Base-by-base conservation (phyloP, 2,888 invertebrate species). In the Perithous albicinctus region DNA sequence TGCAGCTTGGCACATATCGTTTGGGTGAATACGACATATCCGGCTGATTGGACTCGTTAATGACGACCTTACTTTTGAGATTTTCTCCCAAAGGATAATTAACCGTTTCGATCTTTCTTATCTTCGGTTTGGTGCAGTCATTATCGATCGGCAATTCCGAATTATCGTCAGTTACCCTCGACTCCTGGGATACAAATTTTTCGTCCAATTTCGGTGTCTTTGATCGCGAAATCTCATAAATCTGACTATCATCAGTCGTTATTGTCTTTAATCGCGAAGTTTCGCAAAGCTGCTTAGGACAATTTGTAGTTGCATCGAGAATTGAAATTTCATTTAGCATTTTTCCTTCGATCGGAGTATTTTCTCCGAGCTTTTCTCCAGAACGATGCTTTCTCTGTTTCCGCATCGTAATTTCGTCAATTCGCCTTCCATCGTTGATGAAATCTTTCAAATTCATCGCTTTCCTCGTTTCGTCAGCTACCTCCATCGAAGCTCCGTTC, bases 1-100 rank as follows among this genome's bases (percentile, higher is more conserved):
- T 23, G 15, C n/a, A 54, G 59, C 74, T 78, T 20, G 78, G 32
- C 4, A 41, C 26, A 38, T 70, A 81, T 5, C 38, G 26, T 5
- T 8, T 41, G 4, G 32, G 7, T 15, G 67, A 48, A 35, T 35
- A 41, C 32, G 15, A 35, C 51, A 20, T 51, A 23, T 10, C 48
- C 12, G 20, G 18, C 6, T 23, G 48, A 48, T 10, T n/a, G 15
- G 23, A 12, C 4, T 54, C 23, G 3, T 7, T 41, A 10, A 32
- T 8, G 1, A 29, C 20, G 26, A 5, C 56, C 18, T 18, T n/a
- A 3, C 43, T 15, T 8, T 38, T 12, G 7, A 18, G 10, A 29
- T 10, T 26, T 35, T 20, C 38, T 12, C n/a, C 35, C 6, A 54
- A 35, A 5, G 61, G 15, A 54, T 29, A 69, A 26, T 74, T 18